Base-by-base conservation (phyloP, 2,113 vertebrate species). In the Oxyruncus cristatus region DNA sequence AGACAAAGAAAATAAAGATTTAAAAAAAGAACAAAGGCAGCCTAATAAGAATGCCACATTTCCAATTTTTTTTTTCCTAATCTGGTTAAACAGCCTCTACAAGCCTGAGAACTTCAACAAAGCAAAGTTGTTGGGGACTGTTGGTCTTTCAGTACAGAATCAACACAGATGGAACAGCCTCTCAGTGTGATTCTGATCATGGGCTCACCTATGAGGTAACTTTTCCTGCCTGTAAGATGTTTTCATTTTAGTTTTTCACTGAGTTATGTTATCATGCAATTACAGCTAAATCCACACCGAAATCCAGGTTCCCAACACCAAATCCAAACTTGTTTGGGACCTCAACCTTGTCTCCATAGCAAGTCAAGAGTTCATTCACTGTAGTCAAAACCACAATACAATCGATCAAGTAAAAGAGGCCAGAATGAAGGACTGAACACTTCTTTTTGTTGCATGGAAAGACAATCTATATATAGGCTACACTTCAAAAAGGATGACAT, bases 1-100 rank as follows among this genome's bases (percentile, higher is more conserved):
- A 96, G 93, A 94, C 72, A 95, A 95, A 95, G 65, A 66, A 90
- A 74, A 92, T 27, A 55, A 59, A 88, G 67, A 85, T 80, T 80
- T 52, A 15, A 80, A 93, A 77, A 85, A 92, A 90, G 35, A 92
- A 91, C 95, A 91, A 93, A 94, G 79, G 47, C 67, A 75, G 61
- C 35, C 72, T 95, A 95, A 78, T 53, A 95, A 87, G 86, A 94
- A 93, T 72, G 76, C 56, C 59, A 47, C 15, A 56, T 85, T 88
- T 91, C 63, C 75, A 92, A 53, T 65, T 96, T 90, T 92, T 96
- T 90, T 92, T 93, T 78, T 41, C 73, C 50, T 84, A 73, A 87
- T 87, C 61, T 85, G 70, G 61, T 82, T 93, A 68, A 92, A 87
- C 41, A 89, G 55, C 42, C 63, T 91, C 77, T 84, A 80, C 63